Evolutionary conservation across 2,888 invertebrate species (phyloP).

Genomic region (Hyppa rectilinea): DNA sequence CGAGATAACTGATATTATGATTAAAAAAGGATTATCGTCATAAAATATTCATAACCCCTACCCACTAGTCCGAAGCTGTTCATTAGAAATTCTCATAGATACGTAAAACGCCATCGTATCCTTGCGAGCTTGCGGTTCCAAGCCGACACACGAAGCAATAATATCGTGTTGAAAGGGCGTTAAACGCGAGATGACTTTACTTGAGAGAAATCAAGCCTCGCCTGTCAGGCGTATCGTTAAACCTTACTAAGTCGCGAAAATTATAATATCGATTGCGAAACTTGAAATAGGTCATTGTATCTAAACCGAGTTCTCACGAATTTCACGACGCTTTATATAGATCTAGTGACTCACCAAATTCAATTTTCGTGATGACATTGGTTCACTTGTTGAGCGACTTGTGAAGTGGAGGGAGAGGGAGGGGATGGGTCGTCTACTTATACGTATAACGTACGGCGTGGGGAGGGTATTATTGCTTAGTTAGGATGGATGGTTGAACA

Average conservation of each 20-base stretch:
- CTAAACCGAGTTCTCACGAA: conserved; percentile 39
- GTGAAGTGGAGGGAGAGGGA: conserved; percentile 29
- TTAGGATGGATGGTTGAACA: conserved; percentile 36
- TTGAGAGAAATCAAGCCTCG: conserved; percentile 20
- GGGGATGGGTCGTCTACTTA: conserved; percentile 29
- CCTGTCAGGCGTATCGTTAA: conserved; percentile 4
- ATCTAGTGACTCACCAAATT: conserved; percentile 65
- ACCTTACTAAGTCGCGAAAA: conserved; percentile 15
- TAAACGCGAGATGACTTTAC: conserved; percentile 17
- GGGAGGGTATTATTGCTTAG: conserved; percentile 46
- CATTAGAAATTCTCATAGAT: conserved; percentile 6
- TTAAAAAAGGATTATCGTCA: no score
- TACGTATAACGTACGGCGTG: conserved; percentile 32
- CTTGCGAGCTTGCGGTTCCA: background rate
- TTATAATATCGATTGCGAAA: conserved; percentile 44
- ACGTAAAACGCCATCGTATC: conserved; percentile 8
- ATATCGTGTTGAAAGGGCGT: conserved; percentile 21
- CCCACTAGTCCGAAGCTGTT: background rate
- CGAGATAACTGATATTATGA: background rate
- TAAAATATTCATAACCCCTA: conserved; percentile 6
- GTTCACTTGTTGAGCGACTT: conserved; percentile 69
- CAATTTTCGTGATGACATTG: conserved; percentile 68
- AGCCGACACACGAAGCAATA: conserved; percentile 8
- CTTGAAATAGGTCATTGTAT: conserved; percentile 59
- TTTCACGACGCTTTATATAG: conserved; percentile 55